Conservation (phyloP, 2,113 vertebrate genomes). For the Grantiella picta region DNA sequence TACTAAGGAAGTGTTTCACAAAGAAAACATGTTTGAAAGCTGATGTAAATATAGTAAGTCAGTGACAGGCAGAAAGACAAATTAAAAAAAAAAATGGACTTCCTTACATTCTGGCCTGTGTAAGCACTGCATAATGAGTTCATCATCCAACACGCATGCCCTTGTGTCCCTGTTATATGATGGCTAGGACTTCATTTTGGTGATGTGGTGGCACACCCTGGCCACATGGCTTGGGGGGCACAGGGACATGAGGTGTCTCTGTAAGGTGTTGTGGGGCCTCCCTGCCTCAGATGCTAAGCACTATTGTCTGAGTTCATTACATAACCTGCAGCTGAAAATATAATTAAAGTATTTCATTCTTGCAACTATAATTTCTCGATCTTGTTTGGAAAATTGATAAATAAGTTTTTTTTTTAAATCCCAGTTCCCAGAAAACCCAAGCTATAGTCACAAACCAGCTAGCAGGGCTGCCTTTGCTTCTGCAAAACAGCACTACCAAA, state of each 20-base stretch:
- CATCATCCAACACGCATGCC: not conserved
- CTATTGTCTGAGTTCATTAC: not conserved
- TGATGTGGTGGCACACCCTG: not conserved
- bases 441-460: not conserved
- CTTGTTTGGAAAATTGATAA: not conserved
- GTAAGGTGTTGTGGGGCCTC: not conserved
- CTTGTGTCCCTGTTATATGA: not conserved
- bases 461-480: not conserved
- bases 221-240: not conserved
- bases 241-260: not conserved
- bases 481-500: not conserved
- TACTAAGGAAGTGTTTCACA: not conserved
- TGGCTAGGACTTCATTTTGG: not conserved
- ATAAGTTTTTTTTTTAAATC: not conserved
- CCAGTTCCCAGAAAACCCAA: not conserved
- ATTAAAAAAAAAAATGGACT: not conserved
- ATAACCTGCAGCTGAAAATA: not conserved
- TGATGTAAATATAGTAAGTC: not conserved
- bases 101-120: not conserved
- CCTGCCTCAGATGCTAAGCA: not conserved
- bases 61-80: not conserved
- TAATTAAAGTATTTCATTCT: not conserved
- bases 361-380: not conserved
- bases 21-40: not conserved
- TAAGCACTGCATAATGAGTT: not conserved